Evolutionary conservation across 2,113 vertebrate species (phyloP).

Genomic region (Fulmarus glacialis): DNA sequence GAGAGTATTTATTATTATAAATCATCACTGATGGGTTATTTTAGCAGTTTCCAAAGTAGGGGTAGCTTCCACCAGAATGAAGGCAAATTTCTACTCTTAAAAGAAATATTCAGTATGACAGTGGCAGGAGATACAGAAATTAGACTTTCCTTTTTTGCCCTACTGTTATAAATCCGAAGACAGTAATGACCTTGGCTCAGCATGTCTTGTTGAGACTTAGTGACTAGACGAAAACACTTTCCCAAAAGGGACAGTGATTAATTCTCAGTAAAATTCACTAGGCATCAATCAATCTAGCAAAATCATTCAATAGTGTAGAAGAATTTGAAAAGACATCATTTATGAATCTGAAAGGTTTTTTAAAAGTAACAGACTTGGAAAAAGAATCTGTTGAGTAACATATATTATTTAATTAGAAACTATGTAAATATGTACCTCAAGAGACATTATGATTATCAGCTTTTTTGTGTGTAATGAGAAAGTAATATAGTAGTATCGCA

Average conservation of each 20-base stretch:
- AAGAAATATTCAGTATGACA: neutral
- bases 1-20: neutral
- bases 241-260: neutral
- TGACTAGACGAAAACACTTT: neutral
- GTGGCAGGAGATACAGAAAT: neutral
- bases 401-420: neutral
- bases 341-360: neutral
- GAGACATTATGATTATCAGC: neutral
- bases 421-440: neutral
- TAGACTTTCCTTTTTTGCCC: neutral
- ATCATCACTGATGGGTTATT: neutral
- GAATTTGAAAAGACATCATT: neutral
- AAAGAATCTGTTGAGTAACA: neutral
- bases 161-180: neutral
- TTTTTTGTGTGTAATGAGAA: neutral
- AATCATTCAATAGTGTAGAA: neutral
- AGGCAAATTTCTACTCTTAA: neutral
- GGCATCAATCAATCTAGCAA: neutral
- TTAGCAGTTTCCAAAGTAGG: neutral
- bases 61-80: neutral
- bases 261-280: conserved; percentile 5
- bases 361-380: neutral
- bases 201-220: conserved; percentile 6
- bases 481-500: neutral
- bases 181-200: neutral